Evolutionary conservation across 1,140 invertebrate species (phyloP), one percentile per base, ranked within the genome.

Genomic region (Ladona fulva): DNA sequence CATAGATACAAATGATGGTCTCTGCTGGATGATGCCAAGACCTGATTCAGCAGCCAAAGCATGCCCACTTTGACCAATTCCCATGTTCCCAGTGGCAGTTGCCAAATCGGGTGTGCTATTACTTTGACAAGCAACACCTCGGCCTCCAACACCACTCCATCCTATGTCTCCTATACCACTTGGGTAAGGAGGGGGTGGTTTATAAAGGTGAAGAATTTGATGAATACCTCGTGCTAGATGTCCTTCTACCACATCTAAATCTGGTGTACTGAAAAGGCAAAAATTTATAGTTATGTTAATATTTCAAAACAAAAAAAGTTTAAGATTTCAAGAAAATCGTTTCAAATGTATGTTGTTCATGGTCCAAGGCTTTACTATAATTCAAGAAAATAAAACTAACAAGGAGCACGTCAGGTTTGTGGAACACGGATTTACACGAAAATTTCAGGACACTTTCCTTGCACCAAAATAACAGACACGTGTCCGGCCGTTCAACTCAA

Each of bases 61-160:
- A 22, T 16, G 52, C 16, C 52, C 52, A 66, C 52, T 22, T 19
- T 66, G 52, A 66, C 52, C n/a, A 3, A 66, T 19, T 22, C 16
- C 52, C 14, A 22, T 22, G n/a, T 66, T 16, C n/a, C 52, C 52
- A 19, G 52, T 66, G 5, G 52, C 52, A 19, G 81, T 82, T 29
- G 93, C 93, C 76, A 95, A 84, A 85, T 95, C 93, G 0, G 94
- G 94, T 0, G 93, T 95, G 10, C 92, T 94, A 80, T 91, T 92
- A 73, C 91, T 93, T 12, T 66, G 52, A 66, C 52, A 66, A 66
- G 52, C 52, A 66, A 66, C 52, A 3, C 52, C 52, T 19, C 52
- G 3, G n/a, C 52, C n/a, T 16, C 52, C 52, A 3, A 66, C 52
- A 22, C 52, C 52, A 66, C 52, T 66, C 52, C 52, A 66, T 16